Evolutionary conservation across 2,888 invertebrate species (phyloP).

Genomic region (Apoda limacodes): DNA sequence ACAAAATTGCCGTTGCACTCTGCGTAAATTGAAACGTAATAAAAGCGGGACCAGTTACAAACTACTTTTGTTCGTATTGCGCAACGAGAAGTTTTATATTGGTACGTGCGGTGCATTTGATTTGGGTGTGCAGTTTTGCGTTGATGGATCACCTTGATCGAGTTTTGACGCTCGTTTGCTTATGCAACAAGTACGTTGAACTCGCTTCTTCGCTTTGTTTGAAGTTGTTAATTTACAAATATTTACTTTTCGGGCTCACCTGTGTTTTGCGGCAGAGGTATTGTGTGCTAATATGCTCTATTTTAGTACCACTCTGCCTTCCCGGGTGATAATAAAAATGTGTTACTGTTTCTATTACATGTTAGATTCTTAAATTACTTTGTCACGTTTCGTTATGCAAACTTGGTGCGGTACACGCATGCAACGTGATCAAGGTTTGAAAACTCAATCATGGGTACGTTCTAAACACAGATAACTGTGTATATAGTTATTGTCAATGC

Average conservation of each 20-base stretch:
- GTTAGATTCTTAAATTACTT: too few relatives aligned
- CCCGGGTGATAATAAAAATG: too few relatives aligned
- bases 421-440: too few relatives aligned
- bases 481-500: too few relatives aligned
- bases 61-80: constrained; percentile 4
- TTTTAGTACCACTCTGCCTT: too few relatives aligned
- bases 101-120: constrained; percentile 8
- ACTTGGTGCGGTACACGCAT: too few relatives aligned
- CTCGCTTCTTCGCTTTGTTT: constrained; percentile 20
- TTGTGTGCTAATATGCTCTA: constrained; percentile 18
- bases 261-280: constrained; percentile 23
- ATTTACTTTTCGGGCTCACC: constrained; percentile 37
- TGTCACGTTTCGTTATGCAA: too few relatives aligned
- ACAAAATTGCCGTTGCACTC: too few relatives aligned
- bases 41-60: neutral
- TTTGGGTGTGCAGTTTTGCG: constrained; percentile 19
- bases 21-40: too few relatives aligned
- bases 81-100: constrained; percentile 6
- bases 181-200: constrained; percentile 52
- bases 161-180: constrained; percentile 47
- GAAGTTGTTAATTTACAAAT: constrained; percentile 38
- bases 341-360: too few relatives aligned
- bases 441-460: too few relatives aligned
- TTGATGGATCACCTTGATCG: constrained; percentile 55
- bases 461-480: too few relatives aligned